Percentiles rank a stretch among this genome's conserved stretches.
Evolutionary conservation across 2,888 invertebrate genomes (phyloP).

Genomic region (Dasysyrphus tricinctus): DNA sequence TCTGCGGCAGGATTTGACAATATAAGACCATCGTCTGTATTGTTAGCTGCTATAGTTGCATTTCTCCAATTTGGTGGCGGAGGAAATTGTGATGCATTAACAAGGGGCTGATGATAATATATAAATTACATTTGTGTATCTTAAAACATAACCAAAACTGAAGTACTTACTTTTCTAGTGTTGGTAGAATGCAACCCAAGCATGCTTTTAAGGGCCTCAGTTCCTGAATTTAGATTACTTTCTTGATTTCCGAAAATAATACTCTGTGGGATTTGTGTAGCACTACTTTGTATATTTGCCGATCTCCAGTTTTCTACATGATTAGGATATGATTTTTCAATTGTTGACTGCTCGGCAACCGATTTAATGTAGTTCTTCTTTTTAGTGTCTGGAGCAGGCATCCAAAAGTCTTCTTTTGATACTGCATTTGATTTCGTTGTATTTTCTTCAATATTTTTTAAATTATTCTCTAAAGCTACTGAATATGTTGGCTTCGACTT

Average conservation of each 20-base stretch:
- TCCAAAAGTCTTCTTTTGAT: constrained; percentile 69
- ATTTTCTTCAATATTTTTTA: constrained; percentile 38
- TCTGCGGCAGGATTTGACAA: constrained; percentile 24
- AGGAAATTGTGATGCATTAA: constrained; percentile 71
- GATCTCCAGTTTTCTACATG: constrained; percentile 38
- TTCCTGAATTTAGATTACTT: constrained; percentile 44
- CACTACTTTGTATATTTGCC: background rate
- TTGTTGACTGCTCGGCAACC: constrained; percentile 14
- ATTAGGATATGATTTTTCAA: constrained; percentile 46
- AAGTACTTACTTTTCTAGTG: background rate
- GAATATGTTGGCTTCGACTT: constrained; percentile 10
- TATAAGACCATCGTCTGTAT: constrained; percentile 24
- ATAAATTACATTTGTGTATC: background rate
- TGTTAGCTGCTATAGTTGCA: constrained; percentile 8
- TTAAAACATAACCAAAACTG: background rate
- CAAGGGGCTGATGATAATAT: constrained; percentile 44
- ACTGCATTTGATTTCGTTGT: constrained; percentile 23
- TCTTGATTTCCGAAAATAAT: constrained; percentile 4
- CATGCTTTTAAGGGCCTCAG: constrained; percentile 58
- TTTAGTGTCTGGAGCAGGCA: constrained; percentile 57
- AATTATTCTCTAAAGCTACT: constrained; percentile 41
- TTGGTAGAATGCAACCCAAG: constrained; percentile 47
- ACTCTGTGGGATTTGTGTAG: constrained; percentile 4
- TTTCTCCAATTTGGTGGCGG: constrained; percentile 61
- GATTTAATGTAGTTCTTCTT: constrained; percentile 52